Evolutionary conservation across 2,888 invertebrate genomes (phyloP).

Genomic region (Malachius bipustulatus): DNA sequence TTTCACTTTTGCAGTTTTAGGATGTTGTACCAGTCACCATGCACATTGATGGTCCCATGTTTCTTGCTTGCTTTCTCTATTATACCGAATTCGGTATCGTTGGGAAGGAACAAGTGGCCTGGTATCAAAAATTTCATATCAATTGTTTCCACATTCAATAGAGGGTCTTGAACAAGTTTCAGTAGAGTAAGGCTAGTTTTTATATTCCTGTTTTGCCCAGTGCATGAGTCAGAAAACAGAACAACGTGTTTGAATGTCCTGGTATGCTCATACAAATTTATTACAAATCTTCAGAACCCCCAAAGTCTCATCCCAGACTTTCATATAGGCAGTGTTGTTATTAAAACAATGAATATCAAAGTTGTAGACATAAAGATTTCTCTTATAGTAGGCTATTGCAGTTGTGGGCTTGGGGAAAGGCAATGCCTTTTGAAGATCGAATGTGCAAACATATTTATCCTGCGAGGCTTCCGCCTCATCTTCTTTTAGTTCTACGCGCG

Average conservation of each 20-base stretch:
- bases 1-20: conserved; percentile 5
- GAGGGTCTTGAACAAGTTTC: neutral
- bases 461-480: conserved; percentile 7
- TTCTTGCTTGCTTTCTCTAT: neutral
- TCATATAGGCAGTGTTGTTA: neutral
- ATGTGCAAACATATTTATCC: conserved; percentile 7
- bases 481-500: too few relatives aligned
- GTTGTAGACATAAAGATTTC: neutral
- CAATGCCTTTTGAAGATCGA: neutral
- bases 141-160: neutral
- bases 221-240: neutral
- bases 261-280: neutral
- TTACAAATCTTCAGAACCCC: neutral
- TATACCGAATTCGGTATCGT: neutral
- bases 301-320: neutral
- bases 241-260: conserved; percentile 1
- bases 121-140: neutral
- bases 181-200: neutral
- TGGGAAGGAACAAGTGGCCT: neutral
- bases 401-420: neutral
- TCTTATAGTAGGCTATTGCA: neutral
- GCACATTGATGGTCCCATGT: conserved; percentile 4
- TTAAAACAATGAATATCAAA: neutral
- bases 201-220: neutral
- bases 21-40: conserved; percentile 5